Conservation (phyloP, 2,888 invertebrate species). For the Tenthredo distinguenda region DNA sequence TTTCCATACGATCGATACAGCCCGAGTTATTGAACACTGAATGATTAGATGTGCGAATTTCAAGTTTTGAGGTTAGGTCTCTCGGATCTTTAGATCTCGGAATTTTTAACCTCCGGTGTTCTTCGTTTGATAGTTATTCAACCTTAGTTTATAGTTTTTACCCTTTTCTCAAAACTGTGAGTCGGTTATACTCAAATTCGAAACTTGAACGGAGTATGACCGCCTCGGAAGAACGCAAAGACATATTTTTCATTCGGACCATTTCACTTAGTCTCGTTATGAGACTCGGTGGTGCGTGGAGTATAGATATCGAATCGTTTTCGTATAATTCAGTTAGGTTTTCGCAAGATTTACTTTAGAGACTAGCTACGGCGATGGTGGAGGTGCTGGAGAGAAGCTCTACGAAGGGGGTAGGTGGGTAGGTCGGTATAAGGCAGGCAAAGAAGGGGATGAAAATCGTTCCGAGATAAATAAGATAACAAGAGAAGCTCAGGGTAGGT, state of each 20-base stretch:
- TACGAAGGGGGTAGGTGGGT: neutral
- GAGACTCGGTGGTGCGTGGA: neutral
- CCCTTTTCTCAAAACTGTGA: too few relatives aligned
- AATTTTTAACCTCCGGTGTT: too few relatives aligned
- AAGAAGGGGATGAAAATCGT: constrained; percentile 31
- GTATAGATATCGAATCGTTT: constrained; percentile 23
- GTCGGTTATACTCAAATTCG: too few relatives aligned
- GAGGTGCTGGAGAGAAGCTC: neutral
- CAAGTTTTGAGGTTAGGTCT: too few relatives aligned
- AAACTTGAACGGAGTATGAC: too few relatives aligned
- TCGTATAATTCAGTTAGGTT: constrained; percentile 24
- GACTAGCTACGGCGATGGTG: neutral
- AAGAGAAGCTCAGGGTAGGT: neutral
- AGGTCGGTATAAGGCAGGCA: neutral
- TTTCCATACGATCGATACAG: too few relatives aligned
- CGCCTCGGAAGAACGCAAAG: neutral
- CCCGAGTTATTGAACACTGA: too few relatives aligned
- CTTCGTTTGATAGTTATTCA: too few relatives aligned
- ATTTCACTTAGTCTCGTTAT: constrained; percentile 20
- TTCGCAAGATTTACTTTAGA: neutral
- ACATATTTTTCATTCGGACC: constrained; percentile 35
- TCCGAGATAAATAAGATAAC: constrained; percentile 46
- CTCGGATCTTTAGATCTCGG: too few relatives aligned
- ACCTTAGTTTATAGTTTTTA: too few relatives aligned
- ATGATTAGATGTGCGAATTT: too few relatives aligned